phyloP scores from a whole-genome alignment of 2,113 vertebrate species.

The Pipa parva region DNA sequence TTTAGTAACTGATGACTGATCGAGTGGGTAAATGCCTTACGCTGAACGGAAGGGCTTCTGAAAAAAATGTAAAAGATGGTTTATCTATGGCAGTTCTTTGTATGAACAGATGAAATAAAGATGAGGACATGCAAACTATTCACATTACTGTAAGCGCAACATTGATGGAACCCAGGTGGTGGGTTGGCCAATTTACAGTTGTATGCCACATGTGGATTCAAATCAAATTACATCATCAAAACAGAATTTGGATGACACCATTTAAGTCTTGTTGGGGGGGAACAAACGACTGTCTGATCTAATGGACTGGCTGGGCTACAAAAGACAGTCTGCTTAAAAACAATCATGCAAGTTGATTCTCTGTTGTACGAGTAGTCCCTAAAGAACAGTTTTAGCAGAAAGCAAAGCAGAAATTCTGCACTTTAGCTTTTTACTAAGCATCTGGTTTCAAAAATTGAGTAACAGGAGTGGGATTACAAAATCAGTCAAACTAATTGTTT shows the following conservation, averaged over 20 bases:
- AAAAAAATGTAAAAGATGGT: constrained; percentile 5
- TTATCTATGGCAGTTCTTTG: constrained; percentile 10
- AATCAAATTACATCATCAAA: constrained; percentile 31
- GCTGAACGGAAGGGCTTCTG: constrained; percentile 5
- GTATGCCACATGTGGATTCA: constrained; percentile 25
- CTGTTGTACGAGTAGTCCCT: not conserved
- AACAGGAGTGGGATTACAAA: not conserved
- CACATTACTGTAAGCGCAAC: not conserved
- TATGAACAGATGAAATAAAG: constrained; percentile 21
- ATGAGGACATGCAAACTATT: constrained; percentile 11
- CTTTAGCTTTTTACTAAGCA: not conserved
- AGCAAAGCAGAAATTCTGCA: not conserved
- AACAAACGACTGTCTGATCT: not conserved
- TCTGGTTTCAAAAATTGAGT: not conserved
- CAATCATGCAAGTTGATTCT: not conserved
- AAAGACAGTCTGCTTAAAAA: not conserved
- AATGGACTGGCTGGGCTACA: constrained; percentile 9
- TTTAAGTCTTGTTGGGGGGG: constrained; percentile 9
- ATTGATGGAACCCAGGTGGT: constrained; percentile 32
- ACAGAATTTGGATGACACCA: constrained; percentile 29
- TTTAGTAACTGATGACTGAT: constrained; percentile 14
- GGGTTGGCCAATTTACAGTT: constrained; percentile 10
- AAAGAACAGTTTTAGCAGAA: not conserved
- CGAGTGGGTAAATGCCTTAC: not conserved
- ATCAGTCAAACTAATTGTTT: not conserved